Evolutionary conservation across 1,140 invertebrate species (phyloP).

Genomic region (Brachionus angularis): DNA sequence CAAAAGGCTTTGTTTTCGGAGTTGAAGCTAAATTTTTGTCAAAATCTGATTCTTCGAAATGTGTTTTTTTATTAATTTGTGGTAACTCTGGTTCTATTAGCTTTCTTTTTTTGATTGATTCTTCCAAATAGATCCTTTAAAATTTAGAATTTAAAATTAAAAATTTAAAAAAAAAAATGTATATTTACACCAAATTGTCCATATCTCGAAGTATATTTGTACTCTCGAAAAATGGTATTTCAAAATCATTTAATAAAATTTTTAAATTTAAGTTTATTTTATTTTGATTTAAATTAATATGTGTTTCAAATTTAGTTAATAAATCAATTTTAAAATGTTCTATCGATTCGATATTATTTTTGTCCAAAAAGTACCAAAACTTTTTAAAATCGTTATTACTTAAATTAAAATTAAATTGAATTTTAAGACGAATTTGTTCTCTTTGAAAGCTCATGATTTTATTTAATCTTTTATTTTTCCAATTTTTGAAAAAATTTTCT

Average conservation of each 20-base stretch:
- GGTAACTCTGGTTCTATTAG: not conserved
- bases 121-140: no score
- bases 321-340: conserved; percentile 20
- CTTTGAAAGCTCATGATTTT: no score
- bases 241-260: conserved; percentile 4
- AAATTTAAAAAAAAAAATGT: no score
- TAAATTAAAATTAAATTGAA: not conserved
- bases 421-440: no score
- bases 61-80: conserved; percentile 24
- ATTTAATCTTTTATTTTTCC: no score
- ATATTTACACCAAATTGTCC: no score
- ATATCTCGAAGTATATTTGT: conserved; percentile 9
- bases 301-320: not conserved
- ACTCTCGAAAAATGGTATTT: conserved; percentile 14
- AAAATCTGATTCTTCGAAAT: conserved; percentile 20
- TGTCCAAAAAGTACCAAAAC: conserved; percentile 15
- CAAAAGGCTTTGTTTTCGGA: not conserved
- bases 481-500: no score
- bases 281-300: no score
- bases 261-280: no score
- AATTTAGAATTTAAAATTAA: no score
- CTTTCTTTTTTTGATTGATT: conserved; percentile 11
- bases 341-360: conserved; percentile 1
- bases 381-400: conserved; percentile 3
- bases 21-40: not conserved